Percentiles rank a stretch among this genome's conserved stretches.
Conservation (phyloP, 2,797 vertebrate genomes). For the Periophthalmus magnuspinnatus region DNA sequence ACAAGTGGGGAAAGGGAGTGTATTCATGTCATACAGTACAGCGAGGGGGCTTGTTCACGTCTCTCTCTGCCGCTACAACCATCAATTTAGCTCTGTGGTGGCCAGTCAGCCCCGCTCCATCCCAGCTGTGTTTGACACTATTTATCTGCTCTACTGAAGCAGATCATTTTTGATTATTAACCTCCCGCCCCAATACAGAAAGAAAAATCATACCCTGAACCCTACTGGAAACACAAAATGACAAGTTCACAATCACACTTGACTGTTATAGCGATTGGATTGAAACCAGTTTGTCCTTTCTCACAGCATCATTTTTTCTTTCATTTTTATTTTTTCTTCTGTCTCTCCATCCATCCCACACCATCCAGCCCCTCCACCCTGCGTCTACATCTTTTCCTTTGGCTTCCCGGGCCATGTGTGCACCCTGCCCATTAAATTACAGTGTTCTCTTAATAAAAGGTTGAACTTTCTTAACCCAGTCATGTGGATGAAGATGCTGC, state of each 20-base stretch:
- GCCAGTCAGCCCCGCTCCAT: constrained; percentile 67
- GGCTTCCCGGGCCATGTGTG: constrained; percentile 62
- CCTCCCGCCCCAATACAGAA: constrained; percentile 56
- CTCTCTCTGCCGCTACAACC: constrained; percentile 70
- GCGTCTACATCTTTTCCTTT: constrained; percentile 45
- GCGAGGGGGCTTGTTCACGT: constrained; percentile 51
- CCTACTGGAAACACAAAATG: constrained; percentile 77
- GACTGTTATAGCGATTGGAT: constrained; percentile 63
- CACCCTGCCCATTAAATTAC: constrained; percentile 88
- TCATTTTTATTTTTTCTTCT: constrained; percentile 51
- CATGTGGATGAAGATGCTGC: constrained; percentile 82
- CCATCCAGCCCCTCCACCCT: constrained; percentile 34
- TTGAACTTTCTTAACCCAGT: constrained; percentile 86
- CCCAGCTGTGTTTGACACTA: constrained; percentile 73
- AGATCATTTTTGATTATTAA: constrained; percentile 80
- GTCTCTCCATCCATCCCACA: constrained; percentile 56
- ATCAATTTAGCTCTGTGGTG: constrained; percentile 74
- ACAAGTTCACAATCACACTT: constrained; percentile 73
- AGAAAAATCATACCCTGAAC: constrained; percentile 36
- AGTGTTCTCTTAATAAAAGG: constrained; percentile 85
- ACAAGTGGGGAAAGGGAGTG: constrained; percentile 65
- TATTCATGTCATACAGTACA: constrained; percentile 79
- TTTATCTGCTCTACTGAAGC: constrained; percentile 78
- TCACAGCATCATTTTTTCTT: not conserved
- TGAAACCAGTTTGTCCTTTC: not conserved